Conservation (phyloP, 1,140 invertebrate genomes). For the Drosophila micromelanica region DNA sequence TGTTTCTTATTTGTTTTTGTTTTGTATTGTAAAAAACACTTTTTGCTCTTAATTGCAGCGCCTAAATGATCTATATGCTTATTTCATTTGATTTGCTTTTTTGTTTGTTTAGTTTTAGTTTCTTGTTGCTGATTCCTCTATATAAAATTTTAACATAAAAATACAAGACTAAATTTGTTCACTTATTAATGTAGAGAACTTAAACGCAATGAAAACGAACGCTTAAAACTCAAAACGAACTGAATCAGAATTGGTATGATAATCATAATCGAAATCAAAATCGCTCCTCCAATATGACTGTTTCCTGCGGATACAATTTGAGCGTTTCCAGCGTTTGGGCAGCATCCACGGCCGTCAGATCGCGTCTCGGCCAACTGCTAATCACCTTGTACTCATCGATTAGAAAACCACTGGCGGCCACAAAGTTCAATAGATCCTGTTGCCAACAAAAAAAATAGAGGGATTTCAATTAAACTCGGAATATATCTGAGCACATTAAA, state of each 20-base stretch:
- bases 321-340: constrained; percentile 91
- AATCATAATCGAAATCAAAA: constrained; percentile 85
- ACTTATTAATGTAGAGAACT: constrained; percentile 35
- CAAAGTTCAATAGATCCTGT: constrained; percentile 92
- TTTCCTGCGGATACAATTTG: constrained; percentile 96
- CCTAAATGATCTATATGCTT: constrained; percentile 13
- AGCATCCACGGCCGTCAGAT: constrained; percentile 92
- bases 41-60: constrained; percentile 23
- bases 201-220: constrained; percentile 45
- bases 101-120: constrained; percentile 6
- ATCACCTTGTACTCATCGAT: constrained; percentile 95
- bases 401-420: constrained; percentile 94
- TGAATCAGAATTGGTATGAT: constrained; percentile 34
- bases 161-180: constrained; percentile 42
- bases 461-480: background rate
- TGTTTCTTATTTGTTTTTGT: constrained; percentile 7
- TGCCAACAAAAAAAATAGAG: constrained; percentile 41
- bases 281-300: constrained; percentile 95
- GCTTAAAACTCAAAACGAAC: constrained; percentile 52
- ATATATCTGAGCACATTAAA: too few species aligned
- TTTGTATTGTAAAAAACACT: constrained; percentile 33
- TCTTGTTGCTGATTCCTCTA: constrained; percentile 21
- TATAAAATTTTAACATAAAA: constrained; percentile 39
- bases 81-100: constrained; percentile 16
- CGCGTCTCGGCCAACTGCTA: constrained; percentile 95